Evolutionary conservation across 2,797 vertebrate species (phyloP).

Genomic region (Ceryle rudis): DNA sequence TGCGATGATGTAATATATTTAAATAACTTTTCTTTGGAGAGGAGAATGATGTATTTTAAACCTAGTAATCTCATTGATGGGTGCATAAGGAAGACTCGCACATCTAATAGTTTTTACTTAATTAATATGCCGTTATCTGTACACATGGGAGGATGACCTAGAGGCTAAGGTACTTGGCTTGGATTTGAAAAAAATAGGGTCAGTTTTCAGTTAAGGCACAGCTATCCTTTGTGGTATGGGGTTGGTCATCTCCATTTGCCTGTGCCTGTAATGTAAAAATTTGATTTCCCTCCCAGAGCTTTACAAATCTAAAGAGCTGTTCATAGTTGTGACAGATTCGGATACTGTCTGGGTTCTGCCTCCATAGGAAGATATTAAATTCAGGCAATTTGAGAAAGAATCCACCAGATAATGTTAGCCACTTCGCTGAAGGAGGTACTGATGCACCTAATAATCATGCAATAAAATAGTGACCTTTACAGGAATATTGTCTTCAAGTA

Average conservation of each 20-base stretch:
- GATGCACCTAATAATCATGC: background rate
- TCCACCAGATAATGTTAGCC: background rate
- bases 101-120: background rate
- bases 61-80: background rate
- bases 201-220: background rate
- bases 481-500: background rate
- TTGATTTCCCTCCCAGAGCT: background rate
- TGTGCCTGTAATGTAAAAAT: background rate
- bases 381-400: background rate
- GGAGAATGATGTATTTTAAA: background rate
- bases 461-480: background rate
- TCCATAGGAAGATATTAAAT: background rate
- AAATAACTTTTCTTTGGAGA: background rate
- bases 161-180: background rate
- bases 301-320: background rate
- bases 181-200: background rate
- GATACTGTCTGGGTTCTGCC: background rate
- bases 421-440: background rate
- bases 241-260: background rate
- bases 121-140: background rate
- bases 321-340: background rate
- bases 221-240: fast-evolving
- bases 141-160: background rate
- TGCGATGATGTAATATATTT: background rate
- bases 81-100: background rate